phyloP scores from a whole-genome alignment of 2,797 vertebrate species.

The Sardinella longiceps region DNA sequence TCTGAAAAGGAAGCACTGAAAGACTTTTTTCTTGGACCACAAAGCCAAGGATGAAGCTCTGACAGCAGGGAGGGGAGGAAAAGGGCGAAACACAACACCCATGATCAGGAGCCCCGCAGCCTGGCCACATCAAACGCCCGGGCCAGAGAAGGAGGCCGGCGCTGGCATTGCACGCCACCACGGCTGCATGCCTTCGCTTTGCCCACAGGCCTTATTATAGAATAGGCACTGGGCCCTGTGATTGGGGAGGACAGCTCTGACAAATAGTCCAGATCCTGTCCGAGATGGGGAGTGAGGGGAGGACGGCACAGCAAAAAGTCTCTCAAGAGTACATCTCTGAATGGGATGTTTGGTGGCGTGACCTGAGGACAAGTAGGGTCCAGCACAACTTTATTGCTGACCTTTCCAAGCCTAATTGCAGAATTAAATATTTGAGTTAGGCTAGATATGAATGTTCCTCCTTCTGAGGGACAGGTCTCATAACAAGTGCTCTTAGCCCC shows the following conservation, averaged over 20 bases:
- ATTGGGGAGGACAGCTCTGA: neutral
- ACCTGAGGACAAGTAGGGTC: neutral
- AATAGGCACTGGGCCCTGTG: neutral
- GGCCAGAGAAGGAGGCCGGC: neutral
- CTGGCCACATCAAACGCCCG: neutral
- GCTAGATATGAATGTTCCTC: neutral
- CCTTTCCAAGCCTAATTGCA: neutral
- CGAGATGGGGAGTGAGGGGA: neutral
- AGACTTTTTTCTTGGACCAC: neutral
- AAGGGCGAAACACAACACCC: constrained; percentile 15
- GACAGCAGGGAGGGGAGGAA: neutral
- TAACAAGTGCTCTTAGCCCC: neutral
- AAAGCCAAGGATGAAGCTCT: neutral
- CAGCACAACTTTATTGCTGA: neutral
- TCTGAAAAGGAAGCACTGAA: neutral
- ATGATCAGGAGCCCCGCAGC: constrained; percentile 11
- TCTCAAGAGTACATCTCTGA: neutral
- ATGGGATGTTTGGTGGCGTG: neutral
- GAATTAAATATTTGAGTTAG: neutral
- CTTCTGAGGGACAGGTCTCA: neutral
- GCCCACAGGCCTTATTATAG: constrained; percentile 20
- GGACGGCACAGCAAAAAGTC: neutral
- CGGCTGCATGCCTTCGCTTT: neutral
- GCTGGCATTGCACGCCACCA: neutral
- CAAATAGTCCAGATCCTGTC: neutral